Evolutionary conservation across 2,888 invertebrate species (phyloP).

Genomic region (Tachystola acroxantha): DNA sequence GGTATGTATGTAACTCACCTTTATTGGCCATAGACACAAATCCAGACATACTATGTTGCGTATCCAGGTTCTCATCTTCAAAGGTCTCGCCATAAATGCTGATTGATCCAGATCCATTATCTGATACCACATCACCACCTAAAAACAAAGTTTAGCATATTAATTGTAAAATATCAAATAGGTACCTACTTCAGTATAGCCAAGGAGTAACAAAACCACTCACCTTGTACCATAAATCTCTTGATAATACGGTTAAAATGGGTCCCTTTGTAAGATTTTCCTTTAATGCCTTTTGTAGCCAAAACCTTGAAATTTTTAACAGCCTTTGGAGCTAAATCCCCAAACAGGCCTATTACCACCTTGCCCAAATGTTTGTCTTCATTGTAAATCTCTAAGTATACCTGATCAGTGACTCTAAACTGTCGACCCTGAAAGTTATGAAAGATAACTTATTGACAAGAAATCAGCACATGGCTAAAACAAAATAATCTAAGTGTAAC

Average conservation of each 20-base stretch:
- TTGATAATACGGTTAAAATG: slow-evolving; percentile 91
- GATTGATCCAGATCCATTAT: slow-evolving; percentile 89
- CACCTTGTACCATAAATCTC: slow-evolving; percentile 95
- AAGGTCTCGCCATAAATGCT: slow-evolving; percentile 93
- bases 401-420: slow-evolving; percentile 87
- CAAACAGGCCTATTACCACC: slow-evolving; percentile 93
- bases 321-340: slow-evolving; percentile 90
- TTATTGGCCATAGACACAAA: slow-evolving; percentile 96
- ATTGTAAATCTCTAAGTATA: slow-evolving; percentile 88
- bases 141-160: slow-evolving; percentile 19
- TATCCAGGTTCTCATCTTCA: slow-evolving; percentile 90
- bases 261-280: slow-evolving; percentile 87
- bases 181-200: background rate
- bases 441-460: background rate
- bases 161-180: slow-evolving; percentile 1
- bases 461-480: no score
- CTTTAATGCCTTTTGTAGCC: slow-evolving; percentile 85
- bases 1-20: slow-evolving; percentile 65
- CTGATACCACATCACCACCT: slow-evolving; percentile 91
- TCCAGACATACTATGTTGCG: slow-evolving; percentile 89
- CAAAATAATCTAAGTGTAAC: no score
- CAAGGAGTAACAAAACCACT: slow-evolving; percentile 9
- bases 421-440: slow-evolving; percentile 73
- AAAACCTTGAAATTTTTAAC: slow-evolving; percentile 92
- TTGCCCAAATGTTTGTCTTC: slow-evolving; percentile 85